These are phyloP conservation scores for Amorpha juglandis DNA, from an alignment of 2,888 invertebrate species.

Conservation along the genomic window DNA sequence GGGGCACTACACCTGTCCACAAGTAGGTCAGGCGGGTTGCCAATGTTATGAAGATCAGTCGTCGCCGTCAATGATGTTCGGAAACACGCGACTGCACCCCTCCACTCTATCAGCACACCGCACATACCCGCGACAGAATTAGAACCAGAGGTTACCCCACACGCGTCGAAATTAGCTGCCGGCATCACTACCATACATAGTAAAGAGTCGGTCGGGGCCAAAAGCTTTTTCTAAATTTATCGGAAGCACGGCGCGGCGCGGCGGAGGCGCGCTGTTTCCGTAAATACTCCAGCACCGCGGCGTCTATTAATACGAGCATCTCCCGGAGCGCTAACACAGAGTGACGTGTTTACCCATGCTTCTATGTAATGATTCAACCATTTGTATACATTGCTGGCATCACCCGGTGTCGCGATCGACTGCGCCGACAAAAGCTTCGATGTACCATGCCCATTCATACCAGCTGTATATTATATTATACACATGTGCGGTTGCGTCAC, in stretches of 20 bases:
- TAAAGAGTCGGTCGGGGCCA: conserved; percentile 71
- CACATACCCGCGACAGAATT: conserved; percentile 44
- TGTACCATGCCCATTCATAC: conserved; percentile 10
- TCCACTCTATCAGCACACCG: background rate
- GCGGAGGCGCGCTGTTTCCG: conserved; percentile 48
- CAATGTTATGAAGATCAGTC: conserved; percentile 51
- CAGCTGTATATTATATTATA: conserved; percentile 15
- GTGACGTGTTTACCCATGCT: conserved; percentile 33
- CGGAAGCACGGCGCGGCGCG: conserved; percentile 49
- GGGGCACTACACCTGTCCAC: conserved; percentile 48
- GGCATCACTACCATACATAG: conserved; percentile 80
- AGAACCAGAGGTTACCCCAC: conserved; percentile 63
- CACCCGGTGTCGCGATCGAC: background rate
- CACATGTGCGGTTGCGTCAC: conserved; percentile 17
- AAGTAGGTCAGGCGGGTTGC: conserved; percentile 63
- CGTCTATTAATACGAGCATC: conserved; percentile 59
- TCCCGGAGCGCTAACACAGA: conserved; percentile 48
- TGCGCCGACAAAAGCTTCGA: background rate
- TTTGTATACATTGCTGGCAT: conserved; percentile 2
- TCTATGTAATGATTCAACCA: conserved; percentile 19
- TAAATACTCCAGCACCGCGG: conserved; percentile 54
- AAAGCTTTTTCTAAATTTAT: conserved; percentile 77
- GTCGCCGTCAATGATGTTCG: conserved; percentile 31
- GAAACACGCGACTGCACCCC: background rate
- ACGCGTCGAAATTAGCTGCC: conserved; percentile 60